Conservation (phyloP, 2,888 invertebrate genomes). For the Ephialtes manifestator region DNA sequence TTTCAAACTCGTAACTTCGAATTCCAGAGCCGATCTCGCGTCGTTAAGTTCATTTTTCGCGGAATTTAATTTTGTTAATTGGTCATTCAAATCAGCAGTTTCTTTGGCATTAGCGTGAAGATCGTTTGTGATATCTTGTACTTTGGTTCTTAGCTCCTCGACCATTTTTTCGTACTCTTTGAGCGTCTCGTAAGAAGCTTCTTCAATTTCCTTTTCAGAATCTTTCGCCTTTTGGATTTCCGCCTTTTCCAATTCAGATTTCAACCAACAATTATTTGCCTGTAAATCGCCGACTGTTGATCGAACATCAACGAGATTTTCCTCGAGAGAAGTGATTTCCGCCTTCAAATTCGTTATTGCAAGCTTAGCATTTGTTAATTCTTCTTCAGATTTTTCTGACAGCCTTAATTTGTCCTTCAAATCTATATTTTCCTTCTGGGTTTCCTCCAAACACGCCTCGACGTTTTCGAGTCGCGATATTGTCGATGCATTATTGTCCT, state of each 20-base stretch:
- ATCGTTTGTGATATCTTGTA: conserved; percentile 38
- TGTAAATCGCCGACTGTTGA: conserved; percentile 34
- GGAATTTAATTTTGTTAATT: conserved; percentile 68
- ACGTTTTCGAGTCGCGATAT: neutral
- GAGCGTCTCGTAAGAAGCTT: conserved; percentile 26
- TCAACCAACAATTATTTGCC: conserved; percentile 25
- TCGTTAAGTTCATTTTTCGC: conserved; percentile 69
- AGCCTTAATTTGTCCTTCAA: conserved; percentile 15
- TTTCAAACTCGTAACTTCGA: conserved; percentile 73
- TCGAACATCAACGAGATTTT: conserved; percentile 12
- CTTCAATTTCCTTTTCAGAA: neutral
- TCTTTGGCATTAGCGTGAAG: conserved; percentile 80
- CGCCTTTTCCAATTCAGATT: conserved; percentile 29
- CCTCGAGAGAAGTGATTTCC: conserved; percentile 42
- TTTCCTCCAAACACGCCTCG: conserved; percentile 11
- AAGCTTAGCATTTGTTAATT: conserved; percentile 43
- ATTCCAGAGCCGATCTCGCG: conserved; percentile 73
- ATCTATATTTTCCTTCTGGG: conserved; percentile 30
- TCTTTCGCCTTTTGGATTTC: neutral
- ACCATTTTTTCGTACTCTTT: conserved; percentile 55
- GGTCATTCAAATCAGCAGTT: conserved; percentile 68
- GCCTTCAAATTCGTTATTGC: conserved; percentile 19
- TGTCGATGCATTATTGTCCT: conserved; percentile 5
- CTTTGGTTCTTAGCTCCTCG: conserved; percentile 36
- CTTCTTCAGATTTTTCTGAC: conserved; percentile 9